Evolutionary conservation across 92 coral and sea anemone genomes (phyloP).

Genomic region (Galaxea fascicularis): DNA sequence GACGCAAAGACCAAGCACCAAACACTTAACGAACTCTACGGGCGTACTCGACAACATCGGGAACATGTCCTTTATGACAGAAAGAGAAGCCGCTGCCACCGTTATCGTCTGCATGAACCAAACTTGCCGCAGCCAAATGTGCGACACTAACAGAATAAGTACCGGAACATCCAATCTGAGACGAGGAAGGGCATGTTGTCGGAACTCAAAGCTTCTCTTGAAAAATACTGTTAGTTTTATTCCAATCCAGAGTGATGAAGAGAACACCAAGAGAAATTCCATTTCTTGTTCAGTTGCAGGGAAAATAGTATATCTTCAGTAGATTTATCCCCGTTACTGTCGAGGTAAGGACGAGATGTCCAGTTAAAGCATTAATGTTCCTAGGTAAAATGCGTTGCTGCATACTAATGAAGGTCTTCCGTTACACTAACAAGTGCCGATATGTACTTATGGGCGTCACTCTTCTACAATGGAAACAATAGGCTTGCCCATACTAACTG

Average conservation of each 20-base stretch:
- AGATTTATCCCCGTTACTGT: too few species aligned
- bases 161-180: background rate
- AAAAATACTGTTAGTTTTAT: constrained; percentile 66
- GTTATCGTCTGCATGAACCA: background rate
- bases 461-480: too few species aligned
- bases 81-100: background rate
- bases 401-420: too few species aligned
- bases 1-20: constrained; percentile 24
- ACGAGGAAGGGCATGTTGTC: constrained; percentile 23
- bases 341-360: too few species aligned
- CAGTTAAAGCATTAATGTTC: too few species aligned
- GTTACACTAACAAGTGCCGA: too few species aligned
- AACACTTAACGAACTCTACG: constrained; percentile 39
- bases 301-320: too few species aligned
- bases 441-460: too few species aligned
- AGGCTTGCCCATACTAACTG: too few species aligned
- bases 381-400: too few species aligned
- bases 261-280: background rate
- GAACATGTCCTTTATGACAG: background rate
- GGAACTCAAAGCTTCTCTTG: constrained; percentile 60
- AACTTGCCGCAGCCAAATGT: background rate
- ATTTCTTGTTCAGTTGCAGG: background rate
- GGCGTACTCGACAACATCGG: background rate
- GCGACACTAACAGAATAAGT: constrained; percentile 13
- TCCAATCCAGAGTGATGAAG: too few species aligned